Conservation (phyloP, 2,797 vertebrate species). For the Notolabrus celidotus region DNA sequence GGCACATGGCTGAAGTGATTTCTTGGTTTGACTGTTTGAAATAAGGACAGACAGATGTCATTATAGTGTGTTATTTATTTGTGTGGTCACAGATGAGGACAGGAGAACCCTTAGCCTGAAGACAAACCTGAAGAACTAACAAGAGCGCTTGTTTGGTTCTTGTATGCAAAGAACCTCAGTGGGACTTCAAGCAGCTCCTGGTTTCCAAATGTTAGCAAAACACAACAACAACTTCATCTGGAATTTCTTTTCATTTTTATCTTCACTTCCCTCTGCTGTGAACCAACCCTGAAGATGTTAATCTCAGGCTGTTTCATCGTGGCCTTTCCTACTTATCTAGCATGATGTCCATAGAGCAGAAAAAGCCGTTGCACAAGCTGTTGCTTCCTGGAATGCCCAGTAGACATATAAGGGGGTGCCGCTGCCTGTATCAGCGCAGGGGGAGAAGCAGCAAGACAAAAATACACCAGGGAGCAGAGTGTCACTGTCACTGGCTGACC, state of each 20-base stretch:
- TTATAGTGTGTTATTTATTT: neutral
- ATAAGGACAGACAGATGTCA: neutral
- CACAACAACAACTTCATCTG: accelerated
- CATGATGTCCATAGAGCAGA: conserved; percentile 11
- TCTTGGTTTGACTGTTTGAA: neutral
- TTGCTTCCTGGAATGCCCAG: conserved; percentile 72
- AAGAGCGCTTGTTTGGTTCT: no score
- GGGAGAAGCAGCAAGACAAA: conserved; percentile 61
- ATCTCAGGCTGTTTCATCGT: conserved; percentile 41
- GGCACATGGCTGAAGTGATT: neutral
- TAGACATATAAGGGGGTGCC: conserved; percentile 77
- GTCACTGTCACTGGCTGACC: conserved; percentile 45
- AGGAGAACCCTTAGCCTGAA: no score
- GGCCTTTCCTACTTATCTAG: conserved; percentile 35
- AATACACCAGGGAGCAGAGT: conserved; percentile 76
- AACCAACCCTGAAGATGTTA: conserved; percentile 22
- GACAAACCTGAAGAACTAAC: no score
- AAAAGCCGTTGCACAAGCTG: conserved; percentile 54
- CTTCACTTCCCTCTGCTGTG: conserved; percentile 1
- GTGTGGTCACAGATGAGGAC: no score
- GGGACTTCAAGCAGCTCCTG: neutral
- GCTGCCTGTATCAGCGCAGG: conserved; percentile 43
- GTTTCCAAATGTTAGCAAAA: neutral
- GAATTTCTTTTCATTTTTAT: conserved; percentile 12
- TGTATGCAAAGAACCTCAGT: no score